These are phyloP conservation scores for Eristalinus aeneus DNA, from an alignment of 2,888 invertebrate species.

Conservation along the genomic window DNA sequence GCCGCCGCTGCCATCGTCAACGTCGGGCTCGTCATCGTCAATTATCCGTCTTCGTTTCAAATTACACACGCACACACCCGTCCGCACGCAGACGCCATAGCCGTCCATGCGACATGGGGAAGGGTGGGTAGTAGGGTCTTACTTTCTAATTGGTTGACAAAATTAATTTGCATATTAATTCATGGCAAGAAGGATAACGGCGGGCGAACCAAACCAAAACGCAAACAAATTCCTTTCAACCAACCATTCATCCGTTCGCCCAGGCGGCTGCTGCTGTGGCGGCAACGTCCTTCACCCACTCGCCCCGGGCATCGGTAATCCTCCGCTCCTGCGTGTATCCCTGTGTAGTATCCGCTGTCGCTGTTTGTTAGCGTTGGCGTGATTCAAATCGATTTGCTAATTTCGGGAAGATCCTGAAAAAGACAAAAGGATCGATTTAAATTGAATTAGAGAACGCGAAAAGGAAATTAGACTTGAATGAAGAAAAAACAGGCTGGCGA, in stretches of 20 bases:
- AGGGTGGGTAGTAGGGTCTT: slow-evolving; percentile 40
- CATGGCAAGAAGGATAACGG: slow-evolving; percentile 56
- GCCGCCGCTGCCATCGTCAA: neutral
- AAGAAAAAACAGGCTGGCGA: neutral
- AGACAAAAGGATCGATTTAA: slow-evolving; percentile 68
- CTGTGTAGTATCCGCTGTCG: slow-evolving; percentile 27
- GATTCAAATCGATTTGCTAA: slow-evolving; percentile 67
- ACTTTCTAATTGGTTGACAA: slow-evolving; percentile 71
- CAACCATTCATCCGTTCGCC: slow-evolving; percentile 25
- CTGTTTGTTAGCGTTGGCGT: slow-evolving; percentile 45
- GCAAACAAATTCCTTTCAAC: slow-evolving; percentile 55
- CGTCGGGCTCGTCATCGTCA: slow-evolving; percentile 30
- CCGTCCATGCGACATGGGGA: slow-evolving; percentile 1
- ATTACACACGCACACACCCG: slow-evolving; percentile 43
- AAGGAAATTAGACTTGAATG: slow-evolving; percentile 57
- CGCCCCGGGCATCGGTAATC: slow-evolving; percentile 39
- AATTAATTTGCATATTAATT: slow-evolving; percentile 71
- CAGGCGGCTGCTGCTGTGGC: neutral
- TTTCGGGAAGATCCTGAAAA: slow-evolving; percentile 54
- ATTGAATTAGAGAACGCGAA: slow-evolving; percentile 65
- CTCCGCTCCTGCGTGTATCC: slow-evolving; percentile 1
- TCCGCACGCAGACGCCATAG: slow-evolving; percentile 7
- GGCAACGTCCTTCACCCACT: too few species aligned
- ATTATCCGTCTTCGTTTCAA: slow-evolving; percentile 64
- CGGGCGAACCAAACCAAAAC: slow-evolving; percentile 56